Base-by-base conservation (phyloP, 2,113 vertebrate genomes). In the Tympanuchus pallidicinctus region DNA sequence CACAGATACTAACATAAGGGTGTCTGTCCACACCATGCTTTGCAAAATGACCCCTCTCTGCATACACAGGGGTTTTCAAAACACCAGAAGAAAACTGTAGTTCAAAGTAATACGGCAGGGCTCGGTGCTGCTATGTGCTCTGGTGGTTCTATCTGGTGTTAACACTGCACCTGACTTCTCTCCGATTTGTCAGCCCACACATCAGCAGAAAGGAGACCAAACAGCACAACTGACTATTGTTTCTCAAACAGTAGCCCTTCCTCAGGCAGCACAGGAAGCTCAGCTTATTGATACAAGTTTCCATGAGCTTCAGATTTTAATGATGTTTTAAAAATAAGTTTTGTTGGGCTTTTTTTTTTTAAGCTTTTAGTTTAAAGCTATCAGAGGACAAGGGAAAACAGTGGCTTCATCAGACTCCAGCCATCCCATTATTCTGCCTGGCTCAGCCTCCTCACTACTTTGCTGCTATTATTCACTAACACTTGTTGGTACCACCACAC, bases 161-260 rank as follows among this genome's bases (percentile, higher is more conserved):
- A 27, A 50, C 8, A 5, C 7, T 8, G 32, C 16, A 54, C 38
- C 24, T 8, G 0, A 25, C 69, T 54, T 40, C 48, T 69, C 54
- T 28, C 65, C 13, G 38, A 14, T 6, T 32, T 1, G 16, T 36
- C 38, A 67, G 28, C 56, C n/a, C 47, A 59, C 30, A 66, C 36
- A 1, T 3, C 76, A 34, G 36, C 50, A 73, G 36, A 30, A 47
- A 82, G 43, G 36, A 80, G 25, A 60, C 45, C 17, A 30, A 91
- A 57, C 4, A 4, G 45, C 78, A 72, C 16, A 56, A 25, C 34
- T 38, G 30, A 27, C 2, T 0, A n/a, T n/a, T n/a, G 1, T 30
- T 25, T 64, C 61, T 28, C 14, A 2, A 9, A 36, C 0, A 0
- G 17, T 59, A 88, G 32, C 50, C 42, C 63, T 28, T 56, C 7